Evolutionary conservation across 2,888 invertebrate species (phyloP), one percentile per base, ranked within the genome.

Genomic region (Cataglyphis altisquamis): DNA sequence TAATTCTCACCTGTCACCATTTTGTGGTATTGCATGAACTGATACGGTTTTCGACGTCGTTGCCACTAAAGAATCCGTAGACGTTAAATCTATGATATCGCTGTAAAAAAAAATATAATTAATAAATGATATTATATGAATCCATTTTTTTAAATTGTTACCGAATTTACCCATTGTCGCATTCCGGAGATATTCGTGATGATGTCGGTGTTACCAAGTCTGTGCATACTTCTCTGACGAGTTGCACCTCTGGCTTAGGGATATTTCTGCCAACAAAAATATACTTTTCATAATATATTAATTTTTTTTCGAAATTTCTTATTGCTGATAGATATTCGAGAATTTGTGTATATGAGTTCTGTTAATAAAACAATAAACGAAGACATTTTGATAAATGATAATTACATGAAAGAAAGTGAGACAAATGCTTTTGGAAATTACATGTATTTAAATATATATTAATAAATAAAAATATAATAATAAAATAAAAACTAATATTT

Each of bases 31-130:
- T 36, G 77, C 12, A 55, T 12, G n/a, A 68, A 55, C 55, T n/a
- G 67, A 25, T 29, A 36, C 10, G 32, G 55, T 9, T 68, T 68
- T 57, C 10, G 41, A 39, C 1, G 57, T 57, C 15, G 70, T 55
- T n/a, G 77, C n/a, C 6, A 9, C 9, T 21, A 29, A 25, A 78
- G 12, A n/a, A 5, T 62, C 73, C 36, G 18, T 5, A 45, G 45
- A 29, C 3, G 77, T 77, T 68, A 77, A 70, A 77, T 77, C 77
- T 67, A 77, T 77, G 15, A 77, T 25, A 25, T 45, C 32, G 48
- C 78, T 72, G 32, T 60, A 45, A 1, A 64, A 55, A 41, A 32
- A 5, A 21, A n/a, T 29, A 18, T 68, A 8, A 2, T 68, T 32
- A 32, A 32, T 25, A 68, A 68, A 48, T 48, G 1, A 21, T 2